Evolutionary conservation across 2,888 invertebrate species (phyloP).

Genomic region (Caenorhabditis sp.): DNA sequence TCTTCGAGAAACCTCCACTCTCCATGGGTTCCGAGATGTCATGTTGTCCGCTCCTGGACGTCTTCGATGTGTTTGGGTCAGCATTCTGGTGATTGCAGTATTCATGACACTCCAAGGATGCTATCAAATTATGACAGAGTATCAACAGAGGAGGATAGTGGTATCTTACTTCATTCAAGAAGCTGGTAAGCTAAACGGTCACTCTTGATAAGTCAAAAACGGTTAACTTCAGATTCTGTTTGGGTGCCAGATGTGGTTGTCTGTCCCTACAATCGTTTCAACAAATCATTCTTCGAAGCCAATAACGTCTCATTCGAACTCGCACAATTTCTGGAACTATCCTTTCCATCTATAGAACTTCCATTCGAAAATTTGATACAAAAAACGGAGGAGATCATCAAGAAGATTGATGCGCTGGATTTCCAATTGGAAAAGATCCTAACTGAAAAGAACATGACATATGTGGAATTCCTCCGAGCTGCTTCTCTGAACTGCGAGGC

Average conservation of each 20-base stretch:
- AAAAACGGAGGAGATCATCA: conserved; percentile 58
- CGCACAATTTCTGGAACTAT: conserved; percentile 79
- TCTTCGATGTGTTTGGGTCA: conserved; percentile 71
- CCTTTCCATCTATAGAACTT: conserved; percentile 75
- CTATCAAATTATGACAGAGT: conserved; percentile 71
- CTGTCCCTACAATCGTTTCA: conserved; percentile 83
- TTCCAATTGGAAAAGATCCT: conserved; percentile 68
- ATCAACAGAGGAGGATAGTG: conserved; percentile 69
- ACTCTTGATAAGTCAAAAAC: not conserved
- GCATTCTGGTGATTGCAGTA: conserved; percentile 67
- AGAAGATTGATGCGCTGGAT: conserved; percentile 69
- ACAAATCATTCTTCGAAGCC: conserved; percentile 72
- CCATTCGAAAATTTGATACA: conserved; percentile 54
- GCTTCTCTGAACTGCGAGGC: conserved; percentile 73
- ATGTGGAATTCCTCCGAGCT: conserved; percentile 71
- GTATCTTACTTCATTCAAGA: conserved; percentile 79
- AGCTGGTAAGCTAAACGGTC: conserved; percentile 55
- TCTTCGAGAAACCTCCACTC: conserved; percentile 71
- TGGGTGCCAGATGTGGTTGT: conserved; percentile 80
- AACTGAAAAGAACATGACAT: conserved; percentile 71
- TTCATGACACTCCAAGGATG: conserved; percentile 71
- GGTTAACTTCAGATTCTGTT: conserved; percentile 48
- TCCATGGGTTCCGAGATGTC: conserved; percentile 76
- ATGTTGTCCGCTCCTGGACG: conserved; percentile 62
- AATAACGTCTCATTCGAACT: conserved; percentile 77